phyloP scores from a whole-genome alignment of 1,140 invertebrate genomes.

The Hirudo medicinalis region DNA sequence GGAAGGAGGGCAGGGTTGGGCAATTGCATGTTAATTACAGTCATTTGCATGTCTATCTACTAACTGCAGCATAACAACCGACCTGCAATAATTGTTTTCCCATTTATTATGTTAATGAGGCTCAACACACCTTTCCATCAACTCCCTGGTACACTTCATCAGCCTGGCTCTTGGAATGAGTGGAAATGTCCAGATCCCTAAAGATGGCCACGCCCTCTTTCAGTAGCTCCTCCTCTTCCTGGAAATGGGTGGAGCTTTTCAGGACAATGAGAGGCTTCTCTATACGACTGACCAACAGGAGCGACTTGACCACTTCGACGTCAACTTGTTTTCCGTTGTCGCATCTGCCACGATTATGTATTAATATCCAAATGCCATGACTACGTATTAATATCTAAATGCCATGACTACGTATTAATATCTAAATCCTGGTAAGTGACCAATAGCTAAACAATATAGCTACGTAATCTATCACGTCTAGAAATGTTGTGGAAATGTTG shows the following conservation, averaged over 20 bases:
- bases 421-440: background rate
- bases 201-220: slow-evolving; percentile 17
- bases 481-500: background rate
- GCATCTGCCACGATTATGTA: slow-evolving; percentile 46
- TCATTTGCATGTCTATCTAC: too few relatives aligned
- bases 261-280: slow-evolving; percentile 23
- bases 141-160: slow-evolving; percentile 5
- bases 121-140: slow-evolving; percentile 5
- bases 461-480: too few relatives aligned
- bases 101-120: background rate
- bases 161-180: slow-evolving; percentile 14
- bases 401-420: too few relatives aligned
- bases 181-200: slow-evolving; percentile 15
- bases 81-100: background rate
- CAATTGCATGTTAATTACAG: too few relatives aligned
- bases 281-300: slow-evolving; percentile 16
- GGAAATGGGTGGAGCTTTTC: slow-evolving; percentile 3
- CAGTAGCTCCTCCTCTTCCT: slow-evolving; percentile 14
- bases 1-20: too few relatives aligned
- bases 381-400: too few relatives aligned
- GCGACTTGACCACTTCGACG: slow-evolving; percentile 17
- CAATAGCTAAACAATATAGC: background rate
- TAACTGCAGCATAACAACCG: too few relatives aligned
- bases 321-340: slow-evolving; percentile 49
- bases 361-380: too few relatives aligned